Evolutionary conservation across 2,113 vertebrate genomes (phyloP).

Genomic region (Ammodytes dubius): DNA sequence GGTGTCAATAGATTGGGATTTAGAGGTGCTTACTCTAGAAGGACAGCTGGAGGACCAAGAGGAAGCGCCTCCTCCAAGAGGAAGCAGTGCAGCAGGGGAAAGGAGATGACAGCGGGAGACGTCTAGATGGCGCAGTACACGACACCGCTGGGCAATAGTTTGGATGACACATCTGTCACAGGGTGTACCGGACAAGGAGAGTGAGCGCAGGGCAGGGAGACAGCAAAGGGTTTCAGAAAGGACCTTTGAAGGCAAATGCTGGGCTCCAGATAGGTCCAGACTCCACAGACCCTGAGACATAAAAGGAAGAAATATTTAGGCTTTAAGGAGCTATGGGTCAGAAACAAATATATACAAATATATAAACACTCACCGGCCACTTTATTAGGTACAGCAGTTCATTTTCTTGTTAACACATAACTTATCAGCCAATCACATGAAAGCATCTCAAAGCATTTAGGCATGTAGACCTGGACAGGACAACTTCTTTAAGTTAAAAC

Average conservation of each 20-base stretch:
- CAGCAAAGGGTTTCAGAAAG: conserved; percentile 71
- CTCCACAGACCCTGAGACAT: conserved; percentile 72
- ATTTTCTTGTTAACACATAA: no score
- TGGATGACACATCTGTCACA: conserved; percentile 74
- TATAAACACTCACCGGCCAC: no score
- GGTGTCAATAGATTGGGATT: conserved; percentile 5
- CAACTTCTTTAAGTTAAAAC: no score
- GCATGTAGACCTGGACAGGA: no score
- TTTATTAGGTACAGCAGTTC: no score
- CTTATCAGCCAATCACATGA: no score
- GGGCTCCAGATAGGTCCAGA: conserved; percentile 79
- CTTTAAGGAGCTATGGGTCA: background rate
- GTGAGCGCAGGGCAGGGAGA: conserved; percentile 73
- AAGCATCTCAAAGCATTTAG: no score
- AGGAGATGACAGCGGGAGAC: conserved; percentile 79
- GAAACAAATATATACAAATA: background rate
- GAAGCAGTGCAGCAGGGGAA: conserved; percentile 72
- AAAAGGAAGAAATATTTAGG: background rate
- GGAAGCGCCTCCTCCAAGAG: conserved; percentile 55
- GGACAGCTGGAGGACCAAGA: conserved; percentile 8
- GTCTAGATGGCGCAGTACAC: conserved; percentile 77
- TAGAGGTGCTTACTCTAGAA: background rate
- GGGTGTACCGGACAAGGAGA: conserved; percentile 74
- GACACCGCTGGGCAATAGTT: conserved; percentile 56
- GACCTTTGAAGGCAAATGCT: conserved; percentile 73